These are phyloP conservation scores for Chaetodon trifascialis DNA, from an alignment of 2,113 vertebrate genomes.

Conservation along the genomic window DNA sequence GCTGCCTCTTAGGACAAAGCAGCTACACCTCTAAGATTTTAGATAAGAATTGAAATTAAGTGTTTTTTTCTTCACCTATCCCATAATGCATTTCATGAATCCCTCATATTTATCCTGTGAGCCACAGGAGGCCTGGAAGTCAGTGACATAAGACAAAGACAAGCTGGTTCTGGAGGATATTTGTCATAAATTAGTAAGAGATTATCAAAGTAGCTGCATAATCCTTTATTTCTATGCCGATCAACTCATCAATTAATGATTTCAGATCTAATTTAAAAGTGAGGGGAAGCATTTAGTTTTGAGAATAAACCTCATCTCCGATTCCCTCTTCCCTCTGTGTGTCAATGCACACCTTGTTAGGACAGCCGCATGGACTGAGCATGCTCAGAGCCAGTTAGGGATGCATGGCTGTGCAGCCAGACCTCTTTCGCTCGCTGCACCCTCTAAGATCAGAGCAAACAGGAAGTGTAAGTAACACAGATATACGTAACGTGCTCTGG, in stretches of 20 bases:
- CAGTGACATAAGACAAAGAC: background rate
- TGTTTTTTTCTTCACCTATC: background rate
- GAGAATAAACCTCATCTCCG: background rate
- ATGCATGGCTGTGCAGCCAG: conserved; percentile 54
- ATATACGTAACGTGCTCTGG: background rate
- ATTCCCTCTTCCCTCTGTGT: background rate
- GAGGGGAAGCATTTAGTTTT: background rate
- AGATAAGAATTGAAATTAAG: too few species aligned
- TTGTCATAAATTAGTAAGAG: background rate
- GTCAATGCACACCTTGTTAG: background rate
- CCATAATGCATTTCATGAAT: background rate
- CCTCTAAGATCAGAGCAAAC: background rate
- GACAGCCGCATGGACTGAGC: conserved; percentile 18
- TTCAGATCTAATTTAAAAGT: too few species aligned
- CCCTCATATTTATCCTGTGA: background rate
- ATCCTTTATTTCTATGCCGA: background rate
- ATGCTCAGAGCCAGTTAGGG: conserved; percentile 42
- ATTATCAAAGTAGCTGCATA: background rate
- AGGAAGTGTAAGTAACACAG: background rate
- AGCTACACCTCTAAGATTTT: too few species aligned
- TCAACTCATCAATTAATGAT: background rate
- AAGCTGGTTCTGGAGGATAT: background rate
- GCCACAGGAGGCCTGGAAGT: background rate
- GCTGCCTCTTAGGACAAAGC: too few species aligned
- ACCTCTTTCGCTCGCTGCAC: conserved; percentile 41